Percentiles rank a stretch among this genome's conserved stretches.
phyloP scores from a whole-genome alignment of 2,113 vertebrate genomes.

The Pollachius pollachius region DNA sequence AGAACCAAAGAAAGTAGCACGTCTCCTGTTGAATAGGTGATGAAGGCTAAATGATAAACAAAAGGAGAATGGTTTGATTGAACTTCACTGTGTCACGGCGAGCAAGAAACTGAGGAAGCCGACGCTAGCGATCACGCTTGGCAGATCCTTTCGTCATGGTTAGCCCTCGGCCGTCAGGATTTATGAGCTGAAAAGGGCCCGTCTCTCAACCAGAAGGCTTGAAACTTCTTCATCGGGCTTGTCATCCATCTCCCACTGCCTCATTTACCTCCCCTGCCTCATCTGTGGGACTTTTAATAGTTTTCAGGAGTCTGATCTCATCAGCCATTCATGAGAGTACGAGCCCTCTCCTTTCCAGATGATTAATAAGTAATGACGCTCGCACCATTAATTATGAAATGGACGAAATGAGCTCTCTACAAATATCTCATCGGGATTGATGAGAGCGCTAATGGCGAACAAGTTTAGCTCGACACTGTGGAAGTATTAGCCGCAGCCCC shows the following conservation, averaged over 20 bases:
- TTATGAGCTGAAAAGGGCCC: too few species aligned
- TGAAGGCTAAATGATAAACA: too few species aligned
- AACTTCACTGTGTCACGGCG: too few species aligned
- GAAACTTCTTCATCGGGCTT: slow-evolving; percentile 29
- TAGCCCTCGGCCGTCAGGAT: too few species aligned
- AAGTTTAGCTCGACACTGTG: slow-evolving; percentile 29
- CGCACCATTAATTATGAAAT: slow-evolving; percentile 64
- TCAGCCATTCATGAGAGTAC: slow-evolving; percentile 61
- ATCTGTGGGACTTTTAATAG: slow-evolving; percentile 54
- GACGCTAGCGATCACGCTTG: too few species aligned
- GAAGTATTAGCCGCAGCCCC: neutral
- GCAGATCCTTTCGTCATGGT: too few species aligned
- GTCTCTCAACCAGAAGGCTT: neutral
- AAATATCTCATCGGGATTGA: slow-evolving; percentile 66
- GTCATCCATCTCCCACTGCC: slow-evolving; percentile 43
- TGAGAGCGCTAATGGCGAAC: slow-evolving; percentile 54
- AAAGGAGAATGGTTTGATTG: too few species aligned
- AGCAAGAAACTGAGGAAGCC: too few species aligned
- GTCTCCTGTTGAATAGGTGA: too few species aligned
- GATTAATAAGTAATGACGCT: slow-evolving; percentile 61
- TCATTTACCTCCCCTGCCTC: slow-evolving; percentile 50
- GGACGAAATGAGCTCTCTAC: slow-evolving; percentile 64
- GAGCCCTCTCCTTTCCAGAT: slow-evolving; percentile 46
- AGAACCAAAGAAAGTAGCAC: too few species aligned
- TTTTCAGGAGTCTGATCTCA: slow-evolving; percentile 51